Evolutionary conservation across 1,140 invertebrate genomes (phyloP), one percentile per base, ranked within the genome.

Genomic region (Hyles vespertilio): DNA sequence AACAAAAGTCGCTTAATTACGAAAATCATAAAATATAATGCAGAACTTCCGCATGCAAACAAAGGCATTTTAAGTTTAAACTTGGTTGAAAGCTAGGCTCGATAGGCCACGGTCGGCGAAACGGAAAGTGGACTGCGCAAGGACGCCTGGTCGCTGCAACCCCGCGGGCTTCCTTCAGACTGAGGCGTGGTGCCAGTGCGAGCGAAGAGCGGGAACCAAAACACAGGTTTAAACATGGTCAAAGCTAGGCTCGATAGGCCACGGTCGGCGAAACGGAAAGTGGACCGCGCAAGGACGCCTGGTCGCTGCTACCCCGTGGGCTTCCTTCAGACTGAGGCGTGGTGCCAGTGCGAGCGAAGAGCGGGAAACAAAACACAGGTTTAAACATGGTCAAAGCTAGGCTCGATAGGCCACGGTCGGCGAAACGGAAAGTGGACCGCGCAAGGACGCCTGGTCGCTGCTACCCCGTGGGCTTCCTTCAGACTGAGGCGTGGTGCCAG

Each of bases 121-220:
- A 77, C 69, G 32, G 74, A 77, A 69, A 79, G 77, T 79, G 77
- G 70, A 52, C 57, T 34, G n/a, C 62, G 56, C 77, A 77, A 79
- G 74, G 77, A 75, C 74, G 74, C 54, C 77, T 58, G 63, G 69
- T 79, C 50, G 44, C 11, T 53, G 51, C 58, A 46, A 48, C 50
- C 7, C 59, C 51, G 49, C 44, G 40, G n/a, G 61, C 59, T 70
- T 65, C 59, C 65, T 49, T 57, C 33, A 32, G 61, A 58, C 50
- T 45, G 36, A 51, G 53, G 56, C 56, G 56, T 57, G 51, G 54
- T 10, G 9, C 44, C 44, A 32, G 33, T n/a, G 9, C 0, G 12
- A 34, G 54, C 2, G 11, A 1, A 3, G 9, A 58, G 51, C 51
- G 50, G 58, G 32, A 3, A 0, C 6, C 0, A 12, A 40, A 2